A percentile compares a stretch with the other conserved stretches of the same genome.
Evolutionary conservation across 2,888 invertebrate genomes (phyloP).

Genomic region (Drosophila cognata): DNA sequence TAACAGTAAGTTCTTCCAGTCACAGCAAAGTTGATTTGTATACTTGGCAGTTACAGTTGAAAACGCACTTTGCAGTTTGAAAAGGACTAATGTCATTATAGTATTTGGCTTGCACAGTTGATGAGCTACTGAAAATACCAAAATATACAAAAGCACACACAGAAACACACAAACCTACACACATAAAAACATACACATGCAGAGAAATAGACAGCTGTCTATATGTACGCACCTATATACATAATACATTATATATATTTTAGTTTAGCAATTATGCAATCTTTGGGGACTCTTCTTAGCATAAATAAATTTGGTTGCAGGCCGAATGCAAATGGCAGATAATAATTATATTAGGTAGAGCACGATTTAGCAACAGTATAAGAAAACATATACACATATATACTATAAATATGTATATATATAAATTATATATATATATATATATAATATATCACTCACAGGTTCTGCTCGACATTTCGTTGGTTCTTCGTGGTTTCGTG

Average conservation of each 20-base stretch:
- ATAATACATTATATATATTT: slow-evolving; percentile 46
- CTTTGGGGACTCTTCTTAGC: slow-evolving; percentile 54
- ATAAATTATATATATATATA: slow-evolving; percentile 10
- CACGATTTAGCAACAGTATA: slow-evolving; percentile 34
- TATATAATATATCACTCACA: slow-evolving; percentile 56
- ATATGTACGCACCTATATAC: slow-evolving; percentile 14
- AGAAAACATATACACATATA: slow-evolving; percentile 26
- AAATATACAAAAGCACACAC: slow-evolving; percentile 55
- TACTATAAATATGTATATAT: slow-evolving; percentile 17
- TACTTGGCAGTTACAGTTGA: background rate
- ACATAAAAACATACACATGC: slow-evolving; percentile 15
- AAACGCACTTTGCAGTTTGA: background rate
- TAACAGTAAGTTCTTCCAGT: background rate
- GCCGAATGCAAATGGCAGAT: slow-evolving; percentile 44
- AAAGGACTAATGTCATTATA: background rate
- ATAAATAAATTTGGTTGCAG: slow-evolving; percentile 42
- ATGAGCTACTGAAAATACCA: slow-evolving; percentile 48
- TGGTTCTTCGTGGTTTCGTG: slow-evolving; percentile 52
- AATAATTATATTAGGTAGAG: slow-evolving; percentile 63
- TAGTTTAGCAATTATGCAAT: slow-evolving; percentile 72
- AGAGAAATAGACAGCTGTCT: slow-evolving; percentile 46
- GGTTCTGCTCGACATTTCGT: slow-evolving; percentile 67
- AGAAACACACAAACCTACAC: slow-evolving; percentile 12
- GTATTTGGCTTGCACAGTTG: slow-evolving; percentile 32
- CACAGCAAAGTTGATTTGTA: background rate